Evolutionary conservation across 2,797 vertebrate species (phyloP).

Genomic region (Sebastes goodei): DNA sequence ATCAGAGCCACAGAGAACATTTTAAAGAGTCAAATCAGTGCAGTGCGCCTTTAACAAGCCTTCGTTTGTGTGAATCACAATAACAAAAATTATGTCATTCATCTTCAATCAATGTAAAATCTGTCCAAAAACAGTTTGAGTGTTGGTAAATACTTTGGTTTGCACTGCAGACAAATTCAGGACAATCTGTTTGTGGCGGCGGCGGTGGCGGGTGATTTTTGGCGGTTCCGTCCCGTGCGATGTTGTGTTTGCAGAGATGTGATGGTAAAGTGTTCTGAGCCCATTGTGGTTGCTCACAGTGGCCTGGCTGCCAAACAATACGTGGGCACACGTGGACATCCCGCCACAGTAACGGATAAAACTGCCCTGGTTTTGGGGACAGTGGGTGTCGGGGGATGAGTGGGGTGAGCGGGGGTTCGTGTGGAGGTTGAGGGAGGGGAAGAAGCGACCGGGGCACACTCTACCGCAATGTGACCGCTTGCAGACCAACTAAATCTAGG

Average conservation of each 20-base stretch:
- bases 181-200: not conserved
- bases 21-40: not conserved
- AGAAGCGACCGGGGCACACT: constrained; percentile 77
- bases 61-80: not conserved
- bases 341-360: constrained; percentile 96
- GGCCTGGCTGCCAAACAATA: constrained; percentile 92
- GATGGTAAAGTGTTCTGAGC: constrained; percentile 98
- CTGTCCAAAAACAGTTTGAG: not conserved
- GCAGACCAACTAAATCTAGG: constrained; percentile 80
- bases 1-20: not conserved
- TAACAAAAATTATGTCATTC: not conserved
- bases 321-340: constrained; percentile 89
- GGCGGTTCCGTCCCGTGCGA: constrained; percentile 76
- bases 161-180: not conserved
- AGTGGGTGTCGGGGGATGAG: constrained; percentile 16
- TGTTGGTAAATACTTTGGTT: not conserved
- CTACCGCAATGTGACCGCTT: constrained; percentile 86
- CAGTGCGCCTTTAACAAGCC: too few relatives aligned
- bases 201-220: constrained; percentile 67
- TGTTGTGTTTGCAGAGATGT: constrained; percentile 79
- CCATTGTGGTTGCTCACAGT: constrained; percentile 98
- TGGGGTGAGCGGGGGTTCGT: constrained; percentile 29
- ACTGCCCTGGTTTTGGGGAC: constrained; percentile 78
- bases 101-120: not conserved
- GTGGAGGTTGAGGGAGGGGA: constrained; percentile 49